Conservation (phyloP, 1,140 invertebrate genomes). For the Maniola jurtina region DNA sequence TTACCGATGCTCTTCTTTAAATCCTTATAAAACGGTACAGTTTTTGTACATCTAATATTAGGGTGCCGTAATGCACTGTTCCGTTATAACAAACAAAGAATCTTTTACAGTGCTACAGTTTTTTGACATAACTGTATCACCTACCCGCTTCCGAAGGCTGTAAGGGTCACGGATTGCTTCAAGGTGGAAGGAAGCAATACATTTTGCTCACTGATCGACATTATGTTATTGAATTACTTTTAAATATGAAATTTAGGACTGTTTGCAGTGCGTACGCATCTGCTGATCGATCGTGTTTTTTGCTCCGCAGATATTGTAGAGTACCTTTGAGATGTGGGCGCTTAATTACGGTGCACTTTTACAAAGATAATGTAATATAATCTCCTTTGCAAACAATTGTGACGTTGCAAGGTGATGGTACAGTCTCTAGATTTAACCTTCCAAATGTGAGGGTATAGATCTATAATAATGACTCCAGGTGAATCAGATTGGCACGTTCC, state of each 20-base stretch:
- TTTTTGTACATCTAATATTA: slow-evolving; percentile 61
- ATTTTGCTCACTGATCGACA: slow-evolving; percentile 67
- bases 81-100: slow-evolving; percentile 68
- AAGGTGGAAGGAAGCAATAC: slow-evolving; percentile 77
- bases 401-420: slow-evolving; percentile 60
- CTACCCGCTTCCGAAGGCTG: slow-evolving; percentile 48
- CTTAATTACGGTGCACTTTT: slow-evolving; percentile 72
- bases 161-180: slow-evolving; percentile 43
- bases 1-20: slow-evolving; percentile 44
- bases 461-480: slow-evolving; percentile 53
- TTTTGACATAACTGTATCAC: slow-evolving; percentile 73
- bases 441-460: slow-evolving; percentile 51
- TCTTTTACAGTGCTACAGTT: slow-evolving; percentile 65
- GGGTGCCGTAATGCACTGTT: slow-evolving; percentile 55
- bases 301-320: slow-evolving; percentile 49
- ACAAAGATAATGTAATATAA: slow-evolving; percentile 77
- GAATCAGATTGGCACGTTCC: slow-evolving; percentile 67
- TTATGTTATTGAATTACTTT: slow-evolving; percentile 78
- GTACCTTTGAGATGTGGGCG: slow-evolving; percentile 63
- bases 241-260: slow-evolving; percentile 64
- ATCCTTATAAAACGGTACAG: slow-evolving; percentile 68
- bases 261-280: slow-evolving; percentile 68
- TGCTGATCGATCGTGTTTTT: slow-evolving; percentile 59
- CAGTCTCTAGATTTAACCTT: slow-evolving; percentile 37
- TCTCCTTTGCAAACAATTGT: slow-evolving; percentile 66